Evolutionary conservation across 2,888 invertebrate genomes (phyloP), one percentile per base, ranked within the genome.

Genomic region (Chloroclystis v-ata): DNA sequence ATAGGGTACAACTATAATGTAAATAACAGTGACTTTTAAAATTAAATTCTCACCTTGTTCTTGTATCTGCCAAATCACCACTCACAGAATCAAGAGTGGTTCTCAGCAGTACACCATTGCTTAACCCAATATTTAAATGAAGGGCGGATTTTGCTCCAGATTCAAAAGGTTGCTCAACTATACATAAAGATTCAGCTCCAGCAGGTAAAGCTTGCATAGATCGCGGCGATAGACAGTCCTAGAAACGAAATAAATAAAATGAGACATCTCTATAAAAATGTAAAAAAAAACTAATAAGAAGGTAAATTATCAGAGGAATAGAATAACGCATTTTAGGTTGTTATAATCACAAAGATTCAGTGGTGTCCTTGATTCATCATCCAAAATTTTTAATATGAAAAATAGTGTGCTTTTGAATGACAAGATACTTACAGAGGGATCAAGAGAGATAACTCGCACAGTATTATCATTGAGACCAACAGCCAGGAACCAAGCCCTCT

Each of bases 161-260:
- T 57, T 91, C 91, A 54, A 90, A 89, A 13, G 92, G 92, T 60
- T 89, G 89, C 83, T 99, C 98, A 1, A 98, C 97, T 56, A 99
- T 95, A 75, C 98, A 98, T 5, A 99, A 89, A 0, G 98, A 98
- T 80, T 99, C 99, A 0, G 99, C 96, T 11, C 96, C 94, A 0
- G 97, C 97, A 0, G 99, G 99, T 40, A 99, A 79, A 0, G 97
- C 97, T 86, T 99, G 98, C 95, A 98, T 97, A 37, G 97, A 97
- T 45, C 99, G 91, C 0, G 97, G 97, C 0, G 97, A 94, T 41
- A 99, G 81, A 74, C 98, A 99, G 78, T 99, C 98, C 91, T 94
- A 69, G 28, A 75, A 75, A 93, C 69, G 30, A 75, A 74, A 44
- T 33, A 20, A 14, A 2, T n/a, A 1, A n/a, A 20, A 7, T 20